phyloP scores from a whole-genome alignment of 2,888 invertebrate genomes.

The Coronaproctus castanopsis region DNA sequence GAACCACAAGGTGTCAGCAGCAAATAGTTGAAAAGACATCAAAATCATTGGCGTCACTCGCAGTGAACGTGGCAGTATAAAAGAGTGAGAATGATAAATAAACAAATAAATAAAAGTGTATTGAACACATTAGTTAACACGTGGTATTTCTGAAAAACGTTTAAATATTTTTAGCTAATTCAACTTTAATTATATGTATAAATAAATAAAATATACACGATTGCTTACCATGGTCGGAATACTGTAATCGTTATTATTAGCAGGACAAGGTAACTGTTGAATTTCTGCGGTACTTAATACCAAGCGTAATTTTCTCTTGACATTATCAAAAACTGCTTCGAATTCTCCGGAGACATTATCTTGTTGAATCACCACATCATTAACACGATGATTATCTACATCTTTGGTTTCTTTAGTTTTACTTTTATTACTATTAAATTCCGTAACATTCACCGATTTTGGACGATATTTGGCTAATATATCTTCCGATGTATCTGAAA shows the following conservation, averaged over 20 bases:
- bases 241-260: background rate
- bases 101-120: too few species aligned
- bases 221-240: background rate
- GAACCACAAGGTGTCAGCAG: too few species aligned
- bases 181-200: too few species aligned
- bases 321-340: slow-evolving; percentile 25
- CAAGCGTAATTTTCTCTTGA: slow-evolving; percentile 68
- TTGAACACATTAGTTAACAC: too few species aligned
- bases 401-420: background rate
- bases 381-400: slow-evolving; percentile 1
- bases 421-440: slow-evolving; percentile 16
- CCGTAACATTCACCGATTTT: slow-evolving; percentile 37
- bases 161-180: too few species aligned
- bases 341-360: background rate
- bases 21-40: too few species aligned
- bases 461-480: slow-evolving; percentile 84
- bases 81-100: too few species aligned
- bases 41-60: too few species aligned
- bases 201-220: too few species aligned
- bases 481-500: slow-evolving; percentile 60
- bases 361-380: background rate
- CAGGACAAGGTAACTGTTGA: slow-evolving; percentile 15
- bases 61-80: too few species aligned
- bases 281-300: slow-evolving; percentile 71
- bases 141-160: too few species aligned